phyloP scores from a whole-genome alignment of 2,888 invertebrate genomes.

The Agelastica alni region DNA sequence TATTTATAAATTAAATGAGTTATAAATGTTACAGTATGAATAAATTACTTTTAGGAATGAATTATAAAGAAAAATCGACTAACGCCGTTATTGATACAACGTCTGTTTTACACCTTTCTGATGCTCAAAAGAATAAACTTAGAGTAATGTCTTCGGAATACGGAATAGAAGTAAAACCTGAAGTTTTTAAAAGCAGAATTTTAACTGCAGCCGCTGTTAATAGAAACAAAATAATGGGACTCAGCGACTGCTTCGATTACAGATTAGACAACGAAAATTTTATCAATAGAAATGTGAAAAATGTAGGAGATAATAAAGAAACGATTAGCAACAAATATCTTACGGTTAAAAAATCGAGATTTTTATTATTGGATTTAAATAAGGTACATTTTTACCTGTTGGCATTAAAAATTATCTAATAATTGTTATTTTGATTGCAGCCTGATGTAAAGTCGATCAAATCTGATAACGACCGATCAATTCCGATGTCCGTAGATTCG shows the following conservation, averaged over 20 bases:
- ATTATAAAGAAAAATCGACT: neutral
- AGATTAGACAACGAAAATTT: constrained; percentile 44
- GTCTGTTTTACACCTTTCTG: constrained; percentile 57
- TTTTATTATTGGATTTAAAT: constrained; percentile 42
- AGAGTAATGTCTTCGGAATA: constrained; percentile 67
- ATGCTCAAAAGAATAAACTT: constrained; percentile 65
- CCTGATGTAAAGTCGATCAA: constrained; percentile 9
- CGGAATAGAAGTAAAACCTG: constrained; percentile 53
- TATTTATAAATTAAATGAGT: no score
- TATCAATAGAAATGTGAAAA: constrained; percentile 41
- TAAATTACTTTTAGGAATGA: neutral
- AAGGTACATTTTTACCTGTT: constrained; percentile 24
- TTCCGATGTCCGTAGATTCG: constrained; percentile 55
- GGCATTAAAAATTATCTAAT: neutral
- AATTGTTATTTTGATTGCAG: constrained; percentile 2
- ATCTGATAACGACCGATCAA: constrained; percentile 36
- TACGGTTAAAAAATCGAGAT: constrained; percentile 38
- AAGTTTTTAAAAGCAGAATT: constrained; percentile 26
- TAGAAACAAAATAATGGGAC: constrained; percentile 47
- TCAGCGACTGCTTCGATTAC: constrained; percentile 43
- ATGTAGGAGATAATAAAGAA: constrained; percentile 7
- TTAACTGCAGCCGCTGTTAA: constrained; percentile 41
- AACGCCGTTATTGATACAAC: no score
- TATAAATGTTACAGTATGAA: no score
- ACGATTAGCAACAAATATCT: neutral